A percentile compares a stretch with the other conserved stretches of the same genome.
Evolutionary conservation across 2,888 invertebrate species (phyloP).

Genomic region (Dioctria rufipes): DNA sequence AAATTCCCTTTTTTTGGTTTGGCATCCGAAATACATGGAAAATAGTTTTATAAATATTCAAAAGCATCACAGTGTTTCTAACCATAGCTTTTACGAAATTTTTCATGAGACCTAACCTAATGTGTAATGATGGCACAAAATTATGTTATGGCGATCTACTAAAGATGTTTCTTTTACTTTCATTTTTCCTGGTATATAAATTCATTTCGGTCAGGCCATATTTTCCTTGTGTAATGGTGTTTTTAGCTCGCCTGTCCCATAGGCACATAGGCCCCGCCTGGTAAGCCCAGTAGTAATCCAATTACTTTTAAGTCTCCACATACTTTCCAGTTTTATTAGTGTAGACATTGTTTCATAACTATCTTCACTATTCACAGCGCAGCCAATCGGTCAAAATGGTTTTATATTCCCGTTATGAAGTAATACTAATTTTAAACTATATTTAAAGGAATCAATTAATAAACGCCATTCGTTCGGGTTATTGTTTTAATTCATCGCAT

Average conservation of each 20-base stretch:
- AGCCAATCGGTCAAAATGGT: not conserved
- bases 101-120: slow-evolving; percentile 2
- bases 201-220: slow-evolving; percentile 11
- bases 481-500: not conserved
- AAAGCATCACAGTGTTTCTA: not conserved
- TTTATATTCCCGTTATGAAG: not conserved
- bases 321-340: not conserved
- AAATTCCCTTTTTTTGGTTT: not conserved
- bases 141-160: slow-evolving; percentile 12
- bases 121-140: slow-evolving; percentile 5
- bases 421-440: not conserved
- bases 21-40: not conserved
- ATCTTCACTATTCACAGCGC: not conserved
- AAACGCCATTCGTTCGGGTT: not conserved
- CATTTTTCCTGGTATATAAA: not conserved
- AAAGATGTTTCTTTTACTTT: not conserved
- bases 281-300: not conserved
- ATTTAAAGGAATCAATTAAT: not conserved
- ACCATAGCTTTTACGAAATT: slow-evolving; percentile 9
- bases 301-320: not conserved
- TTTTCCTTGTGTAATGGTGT: not conserved
- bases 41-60: not conserved
- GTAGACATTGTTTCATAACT: not conserved
- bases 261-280: not conserved
- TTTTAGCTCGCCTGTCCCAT: slow-evolving; percentile 18